phyloP scores from a whole-genome alignment of 2,113 vertebrate genomes.

The Orthonyx spaldingii region DNA sequence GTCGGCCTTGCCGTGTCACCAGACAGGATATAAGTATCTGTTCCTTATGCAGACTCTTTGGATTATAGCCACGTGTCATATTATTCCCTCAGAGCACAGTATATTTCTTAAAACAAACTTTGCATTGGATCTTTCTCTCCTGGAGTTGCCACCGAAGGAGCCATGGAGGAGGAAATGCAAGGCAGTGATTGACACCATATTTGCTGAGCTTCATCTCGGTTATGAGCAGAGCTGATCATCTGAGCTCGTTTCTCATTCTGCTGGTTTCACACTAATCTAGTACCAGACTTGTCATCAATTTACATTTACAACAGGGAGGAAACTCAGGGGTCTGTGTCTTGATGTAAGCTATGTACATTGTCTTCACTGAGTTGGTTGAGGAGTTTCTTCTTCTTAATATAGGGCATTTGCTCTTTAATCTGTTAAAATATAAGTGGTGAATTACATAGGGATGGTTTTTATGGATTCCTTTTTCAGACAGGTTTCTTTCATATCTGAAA shows the following conservation, averaged over 20 bases:
- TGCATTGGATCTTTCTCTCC: not conserved
- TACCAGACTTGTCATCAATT: not conserved
- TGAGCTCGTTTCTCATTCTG: not conserved
- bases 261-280: not conserved
- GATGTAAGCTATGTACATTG: not conserved
- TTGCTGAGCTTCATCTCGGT: not conserved
- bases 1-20: fast-evolving
- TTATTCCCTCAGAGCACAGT: not conserved
- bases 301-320: not conserved
- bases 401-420: not conserved
- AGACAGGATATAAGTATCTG: not conserved
- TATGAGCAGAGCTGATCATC: not conserved
- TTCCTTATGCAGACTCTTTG: not conserved
- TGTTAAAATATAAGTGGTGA: not conserved
- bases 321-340: not conserved
- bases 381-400: not conserved
- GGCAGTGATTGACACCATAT: fast-evolving
- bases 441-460: not conserved
- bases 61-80: not conserved
- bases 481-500: not conserved
- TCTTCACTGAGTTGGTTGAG: not conserved
- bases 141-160: not conserved
- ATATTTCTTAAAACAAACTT: not conserved
- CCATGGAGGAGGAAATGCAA: not conserved
- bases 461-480: not conserved